These are phyloP conservation scores for Cotesia congregata DNA, from an alignment of 2,888 invertebrate genomes.

Conservation along the genomic window DNA sequence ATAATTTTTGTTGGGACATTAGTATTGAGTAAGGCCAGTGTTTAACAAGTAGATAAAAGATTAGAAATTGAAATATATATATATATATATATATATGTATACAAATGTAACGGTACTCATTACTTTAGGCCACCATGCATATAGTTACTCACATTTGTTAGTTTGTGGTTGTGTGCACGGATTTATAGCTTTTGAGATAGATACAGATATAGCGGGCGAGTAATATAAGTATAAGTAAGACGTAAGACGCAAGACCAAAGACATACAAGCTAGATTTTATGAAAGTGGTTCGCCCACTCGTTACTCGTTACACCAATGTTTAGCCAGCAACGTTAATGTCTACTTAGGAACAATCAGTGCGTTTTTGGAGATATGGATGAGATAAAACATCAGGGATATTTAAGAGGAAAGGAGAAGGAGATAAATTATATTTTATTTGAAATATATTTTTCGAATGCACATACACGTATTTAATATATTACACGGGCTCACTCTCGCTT, in stretches of 20 bases:
- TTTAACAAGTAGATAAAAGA: conserved; percentile 16
- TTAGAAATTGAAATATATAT: neutral
- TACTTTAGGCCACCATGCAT: conserved; percentile 1
- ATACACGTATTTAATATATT: no score
- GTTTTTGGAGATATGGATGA: conserved; percentile 39
- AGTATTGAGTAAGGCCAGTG: conserved; percentile 44
- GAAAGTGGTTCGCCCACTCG: conserved; percentile 68
- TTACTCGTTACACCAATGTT: conserved; percentile 38
- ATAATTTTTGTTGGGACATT: conserved; percentile 28
- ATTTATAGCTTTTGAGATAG: conserved; percentile 19
- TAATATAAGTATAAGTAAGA: conserved; percentile 48
- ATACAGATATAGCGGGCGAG: conserved; percentile 46
- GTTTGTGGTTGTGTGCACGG: neutral
- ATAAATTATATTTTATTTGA: conserved; percentile 12
- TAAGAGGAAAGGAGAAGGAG: neutral
- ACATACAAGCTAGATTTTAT: conserved; percentile 50
- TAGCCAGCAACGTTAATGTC: conserved; percentile 58
- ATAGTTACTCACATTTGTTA: neutral
- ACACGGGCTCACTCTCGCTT: conserved; percentile 46
- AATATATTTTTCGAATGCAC: neutral
- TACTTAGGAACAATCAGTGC: conserved; percentile 39
- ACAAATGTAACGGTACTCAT: neutral
- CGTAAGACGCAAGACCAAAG: neutral
- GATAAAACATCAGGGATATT: neutral
- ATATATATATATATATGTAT: neutral